Conservation (phyloP, 2,888 invertebrate species). For the Julus scandinavius region DNA sequence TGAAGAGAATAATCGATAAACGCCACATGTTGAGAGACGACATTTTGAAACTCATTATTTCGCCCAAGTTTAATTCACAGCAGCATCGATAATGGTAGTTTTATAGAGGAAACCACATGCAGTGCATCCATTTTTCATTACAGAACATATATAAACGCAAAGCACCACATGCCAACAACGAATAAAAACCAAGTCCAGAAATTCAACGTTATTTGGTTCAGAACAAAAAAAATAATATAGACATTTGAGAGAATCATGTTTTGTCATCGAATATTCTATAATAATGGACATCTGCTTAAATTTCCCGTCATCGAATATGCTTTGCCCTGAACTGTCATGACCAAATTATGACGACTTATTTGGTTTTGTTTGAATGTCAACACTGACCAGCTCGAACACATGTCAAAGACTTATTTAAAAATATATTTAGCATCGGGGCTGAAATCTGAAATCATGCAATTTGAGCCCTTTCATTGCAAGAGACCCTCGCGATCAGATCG, state of each 20-base stretch:
- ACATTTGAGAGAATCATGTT: neutral
- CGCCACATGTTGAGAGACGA: conserved; percentile 26
- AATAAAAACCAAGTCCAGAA: neutral
- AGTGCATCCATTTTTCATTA: conserved; percentile 27
- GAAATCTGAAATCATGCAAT: neutral
- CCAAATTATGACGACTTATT: too few species aligned
- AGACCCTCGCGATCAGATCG: neutral
- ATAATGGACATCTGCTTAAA: conserved; percentile 12
- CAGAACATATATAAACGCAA: neutral
- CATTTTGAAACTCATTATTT: conserved; percentile 33
- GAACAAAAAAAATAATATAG: conserved; percentile 3
- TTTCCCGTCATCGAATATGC: neutral
- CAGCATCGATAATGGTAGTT: neutral
- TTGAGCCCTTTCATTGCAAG: neutral
- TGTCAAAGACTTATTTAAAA: neutral
- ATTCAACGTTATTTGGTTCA: conserved; percentile 14
- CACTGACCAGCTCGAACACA: neutral
- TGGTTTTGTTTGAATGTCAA: neutral
- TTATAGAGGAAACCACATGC: conserved; percentile 27
- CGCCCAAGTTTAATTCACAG: conserved; percentile 1
- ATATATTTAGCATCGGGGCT: neutral
- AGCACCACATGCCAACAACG: neutral
- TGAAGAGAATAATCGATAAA: neutral
- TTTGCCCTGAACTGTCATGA: neutral
- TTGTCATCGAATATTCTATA: neutral